These are phyloP conservation scores for Acleris laterana DNA, from an alignment of 2,888 invertebrate species.

Conservation along the genomic window DNA sequence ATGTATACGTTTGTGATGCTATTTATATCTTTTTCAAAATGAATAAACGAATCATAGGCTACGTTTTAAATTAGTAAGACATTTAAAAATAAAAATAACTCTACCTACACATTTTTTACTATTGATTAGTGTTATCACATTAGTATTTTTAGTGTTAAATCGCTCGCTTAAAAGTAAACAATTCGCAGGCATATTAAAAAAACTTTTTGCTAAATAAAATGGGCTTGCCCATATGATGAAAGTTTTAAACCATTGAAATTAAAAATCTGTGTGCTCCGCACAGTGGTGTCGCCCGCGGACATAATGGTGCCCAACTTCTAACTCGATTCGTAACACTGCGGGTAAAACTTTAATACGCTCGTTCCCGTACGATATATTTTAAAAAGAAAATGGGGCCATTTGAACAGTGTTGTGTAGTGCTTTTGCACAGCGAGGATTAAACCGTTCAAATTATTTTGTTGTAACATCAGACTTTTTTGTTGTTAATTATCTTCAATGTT, in stretches of 20 bases:
- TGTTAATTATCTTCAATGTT: no score
- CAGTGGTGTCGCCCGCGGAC: constrained; percentile 48
- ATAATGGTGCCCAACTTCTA: constrained; percentile 54
- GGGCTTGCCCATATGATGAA: not conserved
- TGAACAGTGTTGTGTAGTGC: not conserved
- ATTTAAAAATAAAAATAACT: no score
- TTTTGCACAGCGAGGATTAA: not conserved
- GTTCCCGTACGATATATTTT: not conserved
- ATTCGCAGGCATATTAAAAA: no score
- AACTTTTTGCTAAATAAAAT: not conserved
- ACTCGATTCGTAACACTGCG: constrained; percentile 55
- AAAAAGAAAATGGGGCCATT: not conserved
- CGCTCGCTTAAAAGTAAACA: no score
- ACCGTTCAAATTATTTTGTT: not conserved
- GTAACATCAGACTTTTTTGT: no score
- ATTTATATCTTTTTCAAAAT: no score
- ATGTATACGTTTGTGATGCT: no score
- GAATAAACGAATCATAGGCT: no score
- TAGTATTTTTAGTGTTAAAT: no score
- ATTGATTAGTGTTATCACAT: no score
- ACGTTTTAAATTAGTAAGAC: no score
- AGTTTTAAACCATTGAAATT: constrained; percentile 3
- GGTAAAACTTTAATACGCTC: constrained; percentile 59
- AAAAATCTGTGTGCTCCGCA: constrained; percentile 42
- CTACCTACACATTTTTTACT: no score